Evolutionary conservation across 2,888 invertebrate species (phyloP), one percentile per base, ranked within the genome.

Genomic region (Pherbina coryleti): DNA sequence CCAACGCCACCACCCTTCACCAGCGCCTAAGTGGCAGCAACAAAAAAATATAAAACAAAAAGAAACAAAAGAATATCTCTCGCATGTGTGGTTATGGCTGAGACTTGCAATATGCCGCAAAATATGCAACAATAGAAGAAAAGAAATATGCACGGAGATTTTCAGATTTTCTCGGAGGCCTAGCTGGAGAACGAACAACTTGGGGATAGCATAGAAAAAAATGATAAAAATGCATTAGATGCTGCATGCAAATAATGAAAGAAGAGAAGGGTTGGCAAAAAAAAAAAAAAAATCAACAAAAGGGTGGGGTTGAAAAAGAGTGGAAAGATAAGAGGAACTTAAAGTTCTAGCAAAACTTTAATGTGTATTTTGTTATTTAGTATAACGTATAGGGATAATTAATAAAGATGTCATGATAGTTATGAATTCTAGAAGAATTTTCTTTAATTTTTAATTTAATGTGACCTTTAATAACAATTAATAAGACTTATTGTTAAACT

Each of bases 71-170:
- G 67, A 62, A 28, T 66, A 22, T n/a, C 25, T 55, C 31, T 31
- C 34, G 44, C 44, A 28, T 60, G 44, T 55, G 62, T 22, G 60
- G 25, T 22, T 53, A 22, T 62, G 44, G 31, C 73, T 28, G 44
- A 60, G 73, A 44, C 62, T 73, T 57, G 62, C 66, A 66, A 55
- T 67, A 53, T 64, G 64, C 74, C 64, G 51, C 74, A 66, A 67
- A 49, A 53, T 67, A 75, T 75, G 75, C 75, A 75, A 67, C 75
- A 66, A 75, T 67, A 62, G 66, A 34, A 66, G 31, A 51, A 37
- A 34, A 67, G 49, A 49, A 49, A 67, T 22, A 37, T 44, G 44
- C 37, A 72, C 66, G 67, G 37, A 37, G 11, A n/a, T 62, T 69
- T 69, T 69, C 53, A 37, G 11, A n/a, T 62, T 69, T 69, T 69